Evolutionary conservation across 2,888 invertebrate species (phyloP).

Genomic region (Rhogogaster chlorosoma): DNA sequence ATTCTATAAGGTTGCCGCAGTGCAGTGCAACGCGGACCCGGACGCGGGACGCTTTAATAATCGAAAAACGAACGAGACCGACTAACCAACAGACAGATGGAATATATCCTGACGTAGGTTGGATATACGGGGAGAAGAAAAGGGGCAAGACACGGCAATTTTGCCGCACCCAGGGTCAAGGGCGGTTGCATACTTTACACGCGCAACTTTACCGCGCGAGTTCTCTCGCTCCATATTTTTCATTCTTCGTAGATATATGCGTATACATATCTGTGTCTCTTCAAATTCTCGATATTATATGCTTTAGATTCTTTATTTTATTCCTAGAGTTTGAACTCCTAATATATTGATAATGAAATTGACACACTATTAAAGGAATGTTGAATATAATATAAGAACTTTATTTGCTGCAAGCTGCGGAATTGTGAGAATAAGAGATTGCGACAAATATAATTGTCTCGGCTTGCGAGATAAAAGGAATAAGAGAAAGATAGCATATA

Average conservation of each 20-base stretch:
- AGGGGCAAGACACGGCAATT: constrained; percentile 25
- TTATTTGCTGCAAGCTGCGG: not conserved
- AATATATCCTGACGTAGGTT: constrained; percentile 31
- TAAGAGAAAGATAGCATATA: not conserved
- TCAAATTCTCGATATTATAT: not conserved
- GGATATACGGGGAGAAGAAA: constrained; percentile 2
- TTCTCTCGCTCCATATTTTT: not conserved
- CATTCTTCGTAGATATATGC: not conserved
- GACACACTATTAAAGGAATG: not conserved
- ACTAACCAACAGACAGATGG: constrained; percentile 23
- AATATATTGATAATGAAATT: not conserved
- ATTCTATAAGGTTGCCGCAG: not conserved
- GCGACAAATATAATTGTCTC: not conserved
- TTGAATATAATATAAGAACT: not conserved
- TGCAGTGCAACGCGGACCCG: not conserved
- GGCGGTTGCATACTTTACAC: constrained; percentile 45
- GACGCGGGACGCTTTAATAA: not conserved
- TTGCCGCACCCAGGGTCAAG: constrained; percentile 31
- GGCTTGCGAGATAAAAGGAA: not conserved
- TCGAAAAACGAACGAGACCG: constrained; percentile 6
- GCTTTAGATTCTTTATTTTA: not conserved
- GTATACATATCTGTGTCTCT: not conserved
- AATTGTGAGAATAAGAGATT: not conserved
- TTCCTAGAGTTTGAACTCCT: not conserved
- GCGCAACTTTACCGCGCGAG: not conserved